Evolutionary conservation across 2,113 vertebrate genomes (phyloP).

Genomic region (Felis chaus): DNA sequence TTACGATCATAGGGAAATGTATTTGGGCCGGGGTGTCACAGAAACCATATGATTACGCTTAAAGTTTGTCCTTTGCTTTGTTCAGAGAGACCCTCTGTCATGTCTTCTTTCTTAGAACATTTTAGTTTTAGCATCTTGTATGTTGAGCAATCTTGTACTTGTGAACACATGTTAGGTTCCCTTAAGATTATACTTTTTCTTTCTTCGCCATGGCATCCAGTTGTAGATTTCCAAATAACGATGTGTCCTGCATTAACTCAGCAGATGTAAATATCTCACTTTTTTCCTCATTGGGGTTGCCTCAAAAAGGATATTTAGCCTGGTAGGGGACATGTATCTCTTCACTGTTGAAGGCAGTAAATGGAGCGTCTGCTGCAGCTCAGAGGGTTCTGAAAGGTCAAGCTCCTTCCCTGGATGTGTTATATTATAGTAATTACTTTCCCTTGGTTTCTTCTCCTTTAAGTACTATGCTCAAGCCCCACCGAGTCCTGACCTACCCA

Average conservation of each 20-base stretch:
- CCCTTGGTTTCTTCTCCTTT: neutral
- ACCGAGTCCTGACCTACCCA: neutral
- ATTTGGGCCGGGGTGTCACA: fast-evolving
- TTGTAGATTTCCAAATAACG: neutral
- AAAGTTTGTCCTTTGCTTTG: neutral
- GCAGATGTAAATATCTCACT: neutral
- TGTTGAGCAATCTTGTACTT: neutral
- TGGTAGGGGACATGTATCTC: neutral
- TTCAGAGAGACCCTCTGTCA: neutral
- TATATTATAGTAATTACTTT: constrained; percentile 55
- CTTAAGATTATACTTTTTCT: neutral
- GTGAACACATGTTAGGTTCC: neutral
- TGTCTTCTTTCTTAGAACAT: neutral
- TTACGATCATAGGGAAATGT: neutral
- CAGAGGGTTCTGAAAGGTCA: constrained; percentile 32
- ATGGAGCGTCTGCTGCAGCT: neutral
- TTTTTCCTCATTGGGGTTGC: constrained; percentile 9
- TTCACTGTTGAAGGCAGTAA: neutral
- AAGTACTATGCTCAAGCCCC: neutral
- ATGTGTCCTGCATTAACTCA: neutral
- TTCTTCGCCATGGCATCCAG: neutral
- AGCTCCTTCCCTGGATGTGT: neutral
- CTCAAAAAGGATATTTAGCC: neutral
- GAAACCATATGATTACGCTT: neutral
- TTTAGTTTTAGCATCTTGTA: neutral